These are phyloP conservation scores for Platycercus adscitus DNA, from an alignment of 2,113 vertebrate genomes.

Conservation along the genomic window DNA sequence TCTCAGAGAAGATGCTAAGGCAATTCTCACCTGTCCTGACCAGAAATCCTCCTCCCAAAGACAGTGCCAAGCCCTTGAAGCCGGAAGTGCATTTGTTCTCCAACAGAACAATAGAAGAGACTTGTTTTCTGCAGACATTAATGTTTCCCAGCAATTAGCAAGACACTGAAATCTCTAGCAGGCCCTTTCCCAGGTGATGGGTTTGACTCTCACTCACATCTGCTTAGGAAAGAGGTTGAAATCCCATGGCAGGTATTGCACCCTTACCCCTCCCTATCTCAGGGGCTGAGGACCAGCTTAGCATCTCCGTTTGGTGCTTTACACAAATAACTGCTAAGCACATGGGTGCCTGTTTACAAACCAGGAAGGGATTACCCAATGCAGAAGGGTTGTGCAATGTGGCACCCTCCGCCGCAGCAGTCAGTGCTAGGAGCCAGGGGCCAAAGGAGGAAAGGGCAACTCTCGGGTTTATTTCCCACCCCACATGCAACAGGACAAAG, in stretches of 20 bases:
- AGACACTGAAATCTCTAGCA: not conserved
- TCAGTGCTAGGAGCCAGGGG: not conserved
- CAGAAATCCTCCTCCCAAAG: not conserved
- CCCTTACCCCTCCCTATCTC: not conserved
- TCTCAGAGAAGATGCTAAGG: not conserved
- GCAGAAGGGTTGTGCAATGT: not conserved
- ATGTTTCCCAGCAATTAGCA: not conserved
- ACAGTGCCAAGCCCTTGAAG: not conserved
- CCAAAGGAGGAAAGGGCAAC: not conserved
- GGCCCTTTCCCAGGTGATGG: conserved; percentile 23
- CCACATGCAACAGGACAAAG: not conserved
- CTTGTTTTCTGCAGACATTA: not conserved
- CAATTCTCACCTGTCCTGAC: not conserved
- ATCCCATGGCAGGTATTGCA: not conserved
- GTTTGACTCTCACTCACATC: not conserved
- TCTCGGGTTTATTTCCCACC: not conserved
- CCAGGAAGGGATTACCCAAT: not conserved
- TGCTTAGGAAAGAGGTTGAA: not conserved
- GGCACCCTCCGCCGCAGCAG: not conserved
- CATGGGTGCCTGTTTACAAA: not conserved
- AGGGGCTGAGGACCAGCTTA: not conserved
- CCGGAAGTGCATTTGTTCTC: not conserved
- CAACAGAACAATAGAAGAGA: not conserved
- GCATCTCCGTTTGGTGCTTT: conserved; percentile 19
- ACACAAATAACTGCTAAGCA: not conserved